Evolutionary conservation across 2,113 vertebrate genomes (phyloP).

Genomic region (Picathartes gymnocephalus): DNA sequence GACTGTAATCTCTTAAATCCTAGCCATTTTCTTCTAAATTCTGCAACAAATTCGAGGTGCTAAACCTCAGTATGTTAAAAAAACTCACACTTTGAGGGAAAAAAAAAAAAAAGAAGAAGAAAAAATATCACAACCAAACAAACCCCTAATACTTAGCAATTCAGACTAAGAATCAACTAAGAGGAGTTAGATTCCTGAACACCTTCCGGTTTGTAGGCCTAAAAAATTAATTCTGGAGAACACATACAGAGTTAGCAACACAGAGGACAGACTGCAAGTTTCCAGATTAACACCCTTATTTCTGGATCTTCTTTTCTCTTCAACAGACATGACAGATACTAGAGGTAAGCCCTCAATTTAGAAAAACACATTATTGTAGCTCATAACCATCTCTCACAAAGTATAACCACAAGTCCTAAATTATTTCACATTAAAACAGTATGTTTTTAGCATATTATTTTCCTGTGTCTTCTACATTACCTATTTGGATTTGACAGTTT

Average conservation of each 20-base stretch:
- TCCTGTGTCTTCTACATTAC: background rate
- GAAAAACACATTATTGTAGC: background rate
- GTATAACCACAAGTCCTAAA: background rate
- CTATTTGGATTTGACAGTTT: background rate
- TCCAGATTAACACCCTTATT: background rate
- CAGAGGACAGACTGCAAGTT: background rate
- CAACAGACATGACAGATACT: background rate
- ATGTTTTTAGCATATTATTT: background rate
- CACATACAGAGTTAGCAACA: background rate
- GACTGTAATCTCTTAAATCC: background rate
- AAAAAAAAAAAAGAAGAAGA: background rate
- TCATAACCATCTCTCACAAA: background rate
- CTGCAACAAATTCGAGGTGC: background rate
- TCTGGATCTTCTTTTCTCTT: background rate
- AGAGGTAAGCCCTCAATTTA: background rate
- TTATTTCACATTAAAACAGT: background rate
- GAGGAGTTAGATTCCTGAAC: background rate
- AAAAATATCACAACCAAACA: background rate
- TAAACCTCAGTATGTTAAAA: background rate
- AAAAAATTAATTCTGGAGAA: background rate
- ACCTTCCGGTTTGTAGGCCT: background rate
- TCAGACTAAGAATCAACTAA: background rate
- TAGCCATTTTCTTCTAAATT: background rate
- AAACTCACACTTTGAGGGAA: rapidly evolving
- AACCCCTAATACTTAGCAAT: rapidly evolving